A percentile compares a stretch with the other conserved stretches of the same genome.
phyloP scores from a whole-genome alignment of 2,797 vertebrate genomes.

The Pseudochirops cupreus region DNA sequence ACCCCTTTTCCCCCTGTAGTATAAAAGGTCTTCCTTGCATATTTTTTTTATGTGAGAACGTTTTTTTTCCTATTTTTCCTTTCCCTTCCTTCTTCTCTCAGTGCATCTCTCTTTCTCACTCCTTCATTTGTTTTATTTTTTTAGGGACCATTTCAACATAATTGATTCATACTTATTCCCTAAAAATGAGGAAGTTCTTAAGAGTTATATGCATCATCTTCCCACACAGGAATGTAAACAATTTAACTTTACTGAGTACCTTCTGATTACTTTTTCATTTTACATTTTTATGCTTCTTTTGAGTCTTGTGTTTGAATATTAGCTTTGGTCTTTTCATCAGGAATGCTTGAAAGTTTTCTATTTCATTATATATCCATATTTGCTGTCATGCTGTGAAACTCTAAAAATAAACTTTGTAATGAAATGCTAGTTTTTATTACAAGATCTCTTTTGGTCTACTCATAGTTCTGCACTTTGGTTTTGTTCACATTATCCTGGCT shows the following conservation, averaged over 20 bases:
- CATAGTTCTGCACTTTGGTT: slow-evolving; percentile 22
- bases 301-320: not conserved
- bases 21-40: too few species aligned
- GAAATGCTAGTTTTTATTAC: slow-evolving; percentile 6
- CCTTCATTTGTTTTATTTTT: too few species aligned
- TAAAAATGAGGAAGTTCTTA: not conserved
- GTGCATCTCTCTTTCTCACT: too few species aligned
- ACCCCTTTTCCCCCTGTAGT: too few species aligned
- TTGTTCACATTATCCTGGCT: slow-evolving; percentile 14
- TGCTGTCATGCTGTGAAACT: not conserved
- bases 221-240: too few species aligned
- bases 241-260: too few species aligned
- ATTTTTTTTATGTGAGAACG: not conserved
- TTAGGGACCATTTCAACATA: not conserved
- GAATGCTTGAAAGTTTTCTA: not conserved
- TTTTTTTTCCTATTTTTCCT: not conserved
- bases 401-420: not conserved
- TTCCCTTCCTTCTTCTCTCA: not conserved
- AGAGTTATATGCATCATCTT: not conserved
- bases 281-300: too few species aligned
- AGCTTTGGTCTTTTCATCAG: not conserved
- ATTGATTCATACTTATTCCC: not conserved
- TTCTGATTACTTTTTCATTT: too few species aligned
- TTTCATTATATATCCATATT: not conserved
- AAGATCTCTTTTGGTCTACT: not conserved